phyloP scores from a whole-genome alignment of 2,113 vertebrate species.

The Centropus unirufus region DNA sequence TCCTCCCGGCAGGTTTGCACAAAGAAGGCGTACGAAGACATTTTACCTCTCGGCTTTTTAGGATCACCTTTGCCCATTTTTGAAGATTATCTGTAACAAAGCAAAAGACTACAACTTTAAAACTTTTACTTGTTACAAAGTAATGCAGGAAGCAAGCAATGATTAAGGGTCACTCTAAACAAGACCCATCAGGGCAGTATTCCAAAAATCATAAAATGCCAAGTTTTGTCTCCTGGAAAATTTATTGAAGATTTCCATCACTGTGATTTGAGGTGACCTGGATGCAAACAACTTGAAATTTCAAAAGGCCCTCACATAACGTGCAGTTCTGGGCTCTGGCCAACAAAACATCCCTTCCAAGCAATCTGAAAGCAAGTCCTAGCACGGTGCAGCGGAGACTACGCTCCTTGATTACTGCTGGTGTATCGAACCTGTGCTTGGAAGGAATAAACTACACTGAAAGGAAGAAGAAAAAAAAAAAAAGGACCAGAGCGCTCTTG shows the following conservation, averaged over 20 bases:
- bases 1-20: slow-evolving; percentile 96
- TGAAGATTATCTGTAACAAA: slow-evolving; percentile 69
- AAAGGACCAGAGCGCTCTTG: no score
- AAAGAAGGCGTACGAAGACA: slow-evolving; percentile 97
- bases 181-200: background rate
- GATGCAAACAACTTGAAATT: background rate
- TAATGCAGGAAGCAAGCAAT: background rate
- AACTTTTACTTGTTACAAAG: background rate
- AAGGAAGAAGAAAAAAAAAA: background rate
- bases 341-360: background rate
- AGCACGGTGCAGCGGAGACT: background rate
- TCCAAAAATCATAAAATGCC: background rate
- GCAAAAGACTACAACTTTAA: background rate
- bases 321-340: background rate
- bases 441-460: background rate
- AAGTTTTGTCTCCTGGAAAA: background rate
- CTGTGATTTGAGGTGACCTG: background rate
- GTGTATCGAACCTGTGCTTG: background rate
- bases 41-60: slow-evolving; percentile 94
- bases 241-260: background rate
- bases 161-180: background rate
- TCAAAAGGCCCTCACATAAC: background rate
- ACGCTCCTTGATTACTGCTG: background rate
- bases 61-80: slow-evolving; percentile 95
- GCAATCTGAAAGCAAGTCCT: background rate